These are phyloP conservation scores for Polyodon spathula DNA, from an alignment of 2,113 vertebrate species.

Conservation along the genomic window DNA sequence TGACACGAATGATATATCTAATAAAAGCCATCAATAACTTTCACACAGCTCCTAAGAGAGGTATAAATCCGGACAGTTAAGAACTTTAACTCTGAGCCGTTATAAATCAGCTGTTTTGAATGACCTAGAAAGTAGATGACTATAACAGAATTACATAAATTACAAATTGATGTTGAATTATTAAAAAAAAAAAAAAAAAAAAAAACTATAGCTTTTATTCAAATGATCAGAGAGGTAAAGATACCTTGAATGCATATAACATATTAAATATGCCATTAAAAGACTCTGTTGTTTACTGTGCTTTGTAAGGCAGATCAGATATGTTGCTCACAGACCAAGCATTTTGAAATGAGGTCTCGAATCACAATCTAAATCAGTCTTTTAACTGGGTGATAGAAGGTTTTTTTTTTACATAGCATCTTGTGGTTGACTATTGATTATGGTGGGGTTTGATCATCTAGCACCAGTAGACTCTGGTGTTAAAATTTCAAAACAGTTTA, in stretches of 20 bases:
- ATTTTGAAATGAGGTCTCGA: constrained; percentile 1
- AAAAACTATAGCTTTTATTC: constrained; percentile 35
- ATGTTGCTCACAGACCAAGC: background rate
- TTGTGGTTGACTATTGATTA: no score
- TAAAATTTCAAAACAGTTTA: no score
- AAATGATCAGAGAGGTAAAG: constrained; percentile 27
- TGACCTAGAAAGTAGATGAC: constrained; percentile 46
- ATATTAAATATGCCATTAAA: constrained; percentile 29
- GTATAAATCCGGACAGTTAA: constrained; percentile 56
- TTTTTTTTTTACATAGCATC: no score
- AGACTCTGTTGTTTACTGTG: constrained; percentile 10
- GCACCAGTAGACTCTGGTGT: no score
- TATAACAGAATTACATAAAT: constrained; percentile 42
- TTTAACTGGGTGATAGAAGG: no score
- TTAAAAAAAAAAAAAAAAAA: no score
- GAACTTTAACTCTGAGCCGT: constrained; percentile 44
- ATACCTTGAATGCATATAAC: constrained; percentile 22
- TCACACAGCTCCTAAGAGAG: constrained; percentile 51
- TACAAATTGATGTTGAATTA: constrained; percentile 29
- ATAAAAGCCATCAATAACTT: constrained; percentile 55
- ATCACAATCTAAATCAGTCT: background rate
- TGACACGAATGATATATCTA: constrained; percentile 55
- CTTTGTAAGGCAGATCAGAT: constrained; percentile 16
- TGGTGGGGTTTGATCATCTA: no score
- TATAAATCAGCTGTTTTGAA: constrained; percentile 51